These are phyloP conservation scores for Hirtodrosophila alboralis DNA, from an alignment of 2,888 invertebrate species.

Conservation along the genomic window DNA sequence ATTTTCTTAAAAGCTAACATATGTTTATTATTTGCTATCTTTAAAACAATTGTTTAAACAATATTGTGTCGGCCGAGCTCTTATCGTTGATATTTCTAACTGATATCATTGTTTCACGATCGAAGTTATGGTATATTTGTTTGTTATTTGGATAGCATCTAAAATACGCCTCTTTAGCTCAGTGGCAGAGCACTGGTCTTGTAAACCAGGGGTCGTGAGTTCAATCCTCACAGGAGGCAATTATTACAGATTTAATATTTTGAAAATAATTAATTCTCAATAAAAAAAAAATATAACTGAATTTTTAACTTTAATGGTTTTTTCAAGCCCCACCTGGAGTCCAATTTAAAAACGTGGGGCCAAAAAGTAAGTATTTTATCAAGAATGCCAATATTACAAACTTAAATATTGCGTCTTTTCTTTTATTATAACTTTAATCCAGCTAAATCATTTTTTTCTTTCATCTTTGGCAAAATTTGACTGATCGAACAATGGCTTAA, in stretches of 20 bases:
- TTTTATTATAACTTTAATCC: too few relatives aligned
- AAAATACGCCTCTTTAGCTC: slow-evolving; percentile 90
- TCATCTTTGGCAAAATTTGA: too few relatives aligned
- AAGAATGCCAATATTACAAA: too few relatives aligned
- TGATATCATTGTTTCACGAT: slow-evolving; percentile 3
- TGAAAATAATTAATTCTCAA: not conserved
- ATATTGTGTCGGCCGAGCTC: not conserved
- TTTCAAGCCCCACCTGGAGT: too few relatives aligned
- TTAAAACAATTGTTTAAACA: not conserved
- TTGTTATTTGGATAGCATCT: accelerated
- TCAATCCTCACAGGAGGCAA: slow-evolving; percentile 95
- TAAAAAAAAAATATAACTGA: too few relatives aligned
- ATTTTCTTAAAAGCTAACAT: slow-evolving; percentile 5
- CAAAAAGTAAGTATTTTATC: too few relatives aligned
- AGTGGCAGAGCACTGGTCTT: slow-evolving; percentile 96
- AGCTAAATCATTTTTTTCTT: too few relatives aligned
- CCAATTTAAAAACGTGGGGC: too few relatives aligned
- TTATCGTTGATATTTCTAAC: slow-evolving; percentile 1
- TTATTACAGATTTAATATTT: not conserved
- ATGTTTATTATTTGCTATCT: slow-evolving; percentile 9
- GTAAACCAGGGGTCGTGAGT: slow-evolving; percentile 96
- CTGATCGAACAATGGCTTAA: too few relatives aligned
- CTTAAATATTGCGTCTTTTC: too few relatives aligned
- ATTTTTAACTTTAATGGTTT: too few relatives aligned
- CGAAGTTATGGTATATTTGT: slow-evolving; percentile 83